These are phyloP conservation scores for Crotalus horridus DNA, from an alignment of 2,113 vertebrate species.

Conservation along the genomic window DNA sequence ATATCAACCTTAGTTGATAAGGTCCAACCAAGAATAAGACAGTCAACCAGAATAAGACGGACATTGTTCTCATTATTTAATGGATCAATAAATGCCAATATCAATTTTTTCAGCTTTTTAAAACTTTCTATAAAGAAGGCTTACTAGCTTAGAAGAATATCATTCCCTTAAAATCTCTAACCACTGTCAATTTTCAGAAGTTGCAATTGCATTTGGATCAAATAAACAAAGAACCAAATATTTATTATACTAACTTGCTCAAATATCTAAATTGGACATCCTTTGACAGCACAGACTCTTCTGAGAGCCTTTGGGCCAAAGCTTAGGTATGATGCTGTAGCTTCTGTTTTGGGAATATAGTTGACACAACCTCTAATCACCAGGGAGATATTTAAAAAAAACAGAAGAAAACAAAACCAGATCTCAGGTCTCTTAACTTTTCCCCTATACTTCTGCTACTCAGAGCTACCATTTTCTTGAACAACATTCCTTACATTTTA, in stretches of 20 bases:
- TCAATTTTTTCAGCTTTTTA: neutral
- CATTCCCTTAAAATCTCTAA: neutral
- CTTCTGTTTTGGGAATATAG: conserved; percentile 29
- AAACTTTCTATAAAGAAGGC: neutral
- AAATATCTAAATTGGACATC: neutral
- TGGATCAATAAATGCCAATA: neutral
- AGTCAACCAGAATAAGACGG: neutral
- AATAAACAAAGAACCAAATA: neutral
- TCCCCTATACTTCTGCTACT: conserved; percentile 14
- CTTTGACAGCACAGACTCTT: neutral
- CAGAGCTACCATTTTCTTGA: neutral
- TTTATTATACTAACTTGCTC: neutral
- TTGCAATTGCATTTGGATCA: neutral
- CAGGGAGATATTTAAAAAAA: neutral
- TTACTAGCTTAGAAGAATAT: neutral
- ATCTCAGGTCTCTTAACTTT: neutral
- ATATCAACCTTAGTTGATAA: neutral
- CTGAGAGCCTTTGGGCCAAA: conserved; percentile 21
- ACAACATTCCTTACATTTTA: neutral
- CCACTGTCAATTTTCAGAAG: neutral
- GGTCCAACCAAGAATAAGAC: too few species aligned
- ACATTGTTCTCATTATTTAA: neutral
- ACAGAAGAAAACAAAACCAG: neutral
- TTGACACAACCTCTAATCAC: conserved; percentile 32
- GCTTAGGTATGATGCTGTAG: conserved; percentile 17